These are phyloP conservation scores for Taeniopygia guttata DNA, from an alignment of 2,797 vertebrate species.

Conservation along the genomic window DNA sequence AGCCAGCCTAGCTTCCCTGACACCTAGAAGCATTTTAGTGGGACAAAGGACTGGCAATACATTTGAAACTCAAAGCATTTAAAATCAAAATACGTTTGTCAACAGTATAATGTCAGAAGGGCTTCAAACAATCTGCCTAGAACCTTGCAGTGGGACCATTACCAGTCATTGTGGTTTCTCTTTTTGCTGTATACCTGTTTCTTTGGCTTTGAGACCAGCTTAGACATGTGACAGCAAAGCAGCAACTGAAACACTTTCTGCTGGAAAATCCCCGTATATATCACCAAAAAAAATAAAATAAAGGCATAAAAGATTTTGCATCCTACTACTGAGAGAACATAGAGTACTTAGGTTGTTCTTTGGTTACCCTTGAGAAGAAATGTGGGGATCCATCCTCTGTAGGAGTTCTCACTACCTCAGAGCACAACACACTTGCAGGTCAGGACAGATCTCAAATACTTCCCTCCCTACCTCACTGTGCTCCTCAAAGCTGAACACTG, in stretches of 20 bases:
- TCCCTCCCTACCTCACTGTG: background rate
- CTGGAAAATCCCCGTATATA: background rate
- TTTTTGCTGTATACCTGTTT: background rate
- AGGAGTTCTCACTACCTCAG: background rate
- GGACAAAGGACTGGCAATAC: background rate
- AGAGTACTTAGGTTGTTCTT: background rate
- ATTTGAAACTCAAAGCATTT: background rate
- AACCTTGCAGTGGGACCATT: background rate
- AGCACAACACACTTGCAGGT: background rate
- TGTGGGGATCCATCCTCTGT: background rate
- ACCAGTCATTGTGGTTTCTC: background rate
- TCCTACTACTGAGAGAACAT: background rate
- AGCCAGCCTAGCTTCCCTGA: background rate
- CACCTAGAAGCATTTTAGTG: background rate
- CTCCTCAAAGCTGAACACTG: background rate
- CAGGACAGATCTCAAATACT: background rate
- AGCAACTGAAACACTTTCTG: background rate
- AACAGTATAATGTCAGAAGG: background rate
- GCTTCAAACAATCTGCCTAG: background rate
- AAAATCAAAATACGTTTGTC: background rate
- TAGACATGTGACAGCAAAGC: background rate
- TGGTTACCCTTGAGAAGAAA: background rate
- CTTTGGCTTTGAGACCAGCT: background rate
- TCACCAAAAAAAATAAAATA: fast-evolving
- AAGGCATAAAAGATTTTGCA: background rate